Evolutionary conservation across 2,797 vertebrate species (phyloP).

Genomic region (Peromyscus aztecus): DNA sequence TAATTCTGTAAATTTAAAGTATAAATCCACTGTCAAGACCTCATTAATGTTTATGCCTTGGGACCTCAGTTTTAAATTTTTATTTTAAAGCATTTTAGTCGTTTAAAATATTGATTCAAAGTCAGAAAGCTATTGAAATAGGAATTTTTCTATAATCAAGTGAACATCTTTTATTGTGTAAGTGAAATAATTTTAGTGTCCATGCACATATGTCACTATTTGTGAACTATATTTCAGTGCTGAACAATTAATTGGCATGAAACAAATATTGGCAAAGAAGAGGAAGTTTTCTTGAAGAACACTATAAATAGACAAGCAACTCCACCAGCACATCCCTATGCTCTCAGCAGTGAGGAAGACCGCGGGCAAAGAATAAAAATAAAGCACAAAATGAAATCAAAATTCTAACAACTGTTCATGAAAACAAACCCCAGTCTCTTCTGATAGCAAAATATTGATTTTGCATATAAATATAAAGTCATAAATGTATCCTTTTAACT

Average conservation of each 20-base stretch:
- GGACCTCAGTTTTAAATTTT: not conserved
- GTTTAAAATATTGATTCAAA: conserved; percentile 58
- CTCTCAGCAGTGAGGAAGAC: not conserved
- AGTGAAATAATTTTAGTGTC: conserved; percentile 59
- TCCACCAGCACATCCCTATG: not conserved
- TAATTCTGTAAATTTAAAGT: not conserved
- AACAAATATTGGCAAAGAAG: conserved; percentile 42
- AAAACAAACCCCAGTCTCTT: conserved; percentile 40
- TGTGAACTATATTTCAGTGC: conserved; percentile 23
- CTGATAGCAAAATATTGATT: conserved; percentile 34
- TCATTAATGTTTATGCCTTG: not conserved
- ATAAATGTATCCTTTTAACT: conserved; percentile 14
- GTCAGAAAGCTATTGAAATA: conserved; percentile 22
- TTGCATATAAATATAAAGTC: not conserved
- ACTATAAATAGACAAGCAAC: not conserved
- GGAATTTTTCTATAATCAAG: conserved; percentile 44
- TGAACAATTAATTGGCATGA: conserved; percentile 47
- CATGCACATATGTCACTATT: conserved; percentile 21
- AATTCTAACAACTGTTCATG: conserved; percentile 40
- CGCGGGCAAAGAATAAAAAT: not conserved
- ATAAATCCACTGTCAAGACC: not conserved
- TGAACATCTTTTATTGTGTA: conserved; percentile 34
- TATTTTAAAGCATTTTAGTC: conserved; percentile 12
- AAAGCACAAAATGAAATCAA: conserved; percentile 35
- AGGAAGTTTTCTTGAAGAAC: conserved; percentile 8